phyloP scores from a whole-genome alignment of 2,113 vertebrate species.

The Pipa parva region DNA sequence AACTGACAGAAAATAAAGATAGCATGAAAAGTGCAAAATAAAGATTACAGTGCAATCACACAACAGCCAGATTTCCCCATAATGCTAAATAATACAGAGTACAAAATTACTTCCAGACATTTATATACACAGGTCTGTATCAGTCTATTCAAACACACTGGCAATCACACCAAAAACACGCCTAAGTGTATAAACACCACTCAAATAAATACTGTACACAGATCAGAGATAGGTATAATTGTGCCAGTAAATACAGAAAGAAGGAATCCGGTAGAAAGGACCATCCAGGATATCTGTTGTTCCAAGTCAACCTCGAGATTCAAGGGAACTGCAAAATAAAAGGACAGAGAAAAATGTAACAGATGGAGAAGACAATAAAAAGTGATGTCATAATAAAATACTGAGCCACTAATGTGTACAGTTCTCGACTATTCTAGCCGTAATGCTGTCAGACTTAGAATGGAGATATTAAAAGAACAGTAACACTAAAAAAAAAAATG shows the following conservation, averaged over 20 bases:
- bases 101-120: background rate
- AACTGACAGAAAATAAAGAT: too few species aligned
- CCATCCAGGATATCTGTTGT: background rate
- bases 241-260: constrained; percentile 20
- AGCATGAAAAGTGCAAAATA: background rate
- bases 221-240: constrained; percentile 4
- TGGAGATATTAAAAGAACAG: too few species aligned
- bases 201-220: constrained; percentile 36
- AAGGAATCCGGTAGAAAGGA: background rate
- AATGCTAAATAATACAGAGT: background rate
- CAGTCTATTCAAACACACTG: background rate
- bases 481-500: too few species aligned
- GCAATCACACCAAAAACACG: background rate
- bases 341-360: too few species aligned
- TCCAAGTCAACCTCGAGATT: constrained; percentile 18
- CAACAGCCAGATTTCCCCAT: background rate
- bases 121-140: background rate
- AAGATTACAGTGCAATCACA: background rate
- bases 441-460: too few species aligned
- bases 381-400: too few species aligned
- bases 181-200: constrained; percentile 8
- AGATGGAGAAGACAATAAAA: too few species aligned
- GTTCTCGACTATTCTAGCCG: too few species aligned
- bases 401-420: too few species aligned
- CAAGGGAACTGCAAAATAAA: constrained; percentile 20